Evolutionary conservation across 2,888 invertebrate species (phyloP), one percentile per base, ranked within the genome.

Genomic region (Octodonta nipae): DNA sequence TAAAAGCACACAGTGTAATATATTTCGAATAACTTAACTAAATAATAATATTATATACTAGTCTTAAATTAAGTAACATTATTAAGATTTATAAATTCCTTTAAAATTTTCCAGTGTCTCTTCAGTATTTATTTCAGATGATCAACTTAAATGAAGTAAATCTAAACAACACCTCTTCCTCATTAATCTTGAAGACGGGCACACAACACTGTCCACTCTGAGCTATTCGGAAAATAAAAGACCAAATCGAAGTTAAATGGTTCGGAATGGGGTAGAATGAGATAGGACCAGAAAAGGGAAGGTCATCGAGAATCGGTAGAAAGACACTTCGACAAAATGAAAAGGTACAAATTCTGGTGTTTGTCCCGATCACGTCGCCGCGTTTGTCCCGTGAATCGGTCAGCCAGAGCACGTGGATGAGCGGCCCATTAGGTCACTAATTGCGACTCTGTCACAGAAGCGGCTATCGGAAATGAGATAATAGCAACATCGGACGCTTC

Each of bases 391-490:
- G 43, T 44, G 49, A 51, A 52, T 8, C 46, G 45, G 42, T 33
- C 37, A 31, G 28, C 20, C n/a, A n/a, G n/a, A n/a, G n/a, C n/a
- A n/a, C n/a, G n/a, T n/a, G 48, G 49, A 47, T 50, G 51, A 50
- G 45, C 46, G 47, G 38, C 49, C 56, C 50, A 55, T 57, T 57
- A 55, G 49, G 50, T 44, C 52, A 49, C 56, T 58, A 58, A 58
- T 58, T 58, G 56, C 50, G 39, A 49, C 51, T 52, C 46, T 54
- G 55, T 56, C 56, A 51, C 55, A 50, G 50, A 50, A 52, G 51
- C 51, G 51, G 51, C 46, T 52, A 51, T 51, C 55, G 56, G 58
- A 58, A 58, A 58, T 55, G 52, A 55, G 56, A 56, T 58, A 56
- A 56, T 56, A 54, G 56, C n/a, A n/a, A n/a, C n/a, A n/a, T n/a